Percentiles rank a stretch among this genome's conserved stretches.
phyloP scores from a whole-genome alignment of 2,888 invertebrate genomes.

The Nomada ferruginata region DNA sequence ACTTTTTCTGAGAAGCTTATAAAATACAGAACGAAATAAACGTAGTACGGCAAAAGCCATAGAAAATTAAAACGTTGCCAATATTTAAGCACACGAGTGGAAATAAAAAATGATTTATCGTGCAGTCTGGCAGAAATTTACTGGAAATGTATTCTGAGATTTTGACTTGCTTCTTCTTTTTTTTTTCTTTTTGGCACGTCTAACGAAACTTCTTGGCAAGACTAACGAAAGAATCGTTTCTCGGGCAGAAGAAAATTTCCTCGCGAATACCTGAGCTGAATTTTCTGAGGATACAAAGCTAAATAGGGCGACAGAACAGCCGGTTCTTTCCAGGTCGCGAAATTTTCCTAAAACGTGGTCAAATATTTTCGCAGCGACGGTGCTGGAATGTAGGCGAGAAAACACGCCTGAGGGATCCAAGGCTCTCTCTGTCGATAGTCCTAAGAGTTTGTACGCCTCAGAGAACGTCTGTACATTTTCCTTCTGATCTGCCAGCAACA shows the following conservation, averaged over 20 bases:
- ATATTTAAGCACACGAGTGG: too few species aligned
- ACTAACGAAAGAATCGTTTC: too few species aligned
- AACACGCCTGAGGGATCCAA: constrained; percentile 46
- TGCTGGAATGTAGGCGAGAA: constrained; percentile 55
- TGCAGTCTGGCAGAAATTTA: too few species aligned
- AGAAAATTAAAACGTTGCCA: too few species aligned
- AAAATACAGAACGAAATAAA: neutral
- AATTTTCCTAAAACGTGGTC: constrained; percentile 29
- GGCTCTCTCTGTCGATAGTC: constrained; percentile 25
- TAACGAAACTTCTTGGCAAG: too few species aligned
- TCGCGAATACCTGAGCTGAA: neutral
- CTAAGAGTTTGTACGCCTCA: constrained; percentile 2
- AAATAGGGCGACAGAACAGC: neutral
- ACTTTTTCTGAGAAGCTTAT: too few species aligned
- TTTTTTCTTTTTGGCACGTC: too few species aligned
- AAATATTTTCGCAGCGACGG: constrained; percentile 50
- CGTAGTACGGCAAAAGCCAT: neutral
- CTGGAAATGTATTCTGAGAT: too few species aligned
- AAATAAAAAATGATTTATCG: too few species aligned
- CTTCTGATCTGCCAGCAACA: constrained; percentile 29
- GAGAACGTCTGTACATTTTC: constrained; percentile 24
- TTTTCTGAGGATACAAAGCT: neutral
- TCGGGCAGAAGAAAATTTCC: too few species aligned
- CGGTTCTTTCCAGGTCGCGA: constrained; percentile 10
- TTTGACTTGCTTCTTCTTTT: too few species aligned